Evolutionary conservation across 2,888 invertebrate species (phyloP).

Genomic region (Noctua comes): DNA sequence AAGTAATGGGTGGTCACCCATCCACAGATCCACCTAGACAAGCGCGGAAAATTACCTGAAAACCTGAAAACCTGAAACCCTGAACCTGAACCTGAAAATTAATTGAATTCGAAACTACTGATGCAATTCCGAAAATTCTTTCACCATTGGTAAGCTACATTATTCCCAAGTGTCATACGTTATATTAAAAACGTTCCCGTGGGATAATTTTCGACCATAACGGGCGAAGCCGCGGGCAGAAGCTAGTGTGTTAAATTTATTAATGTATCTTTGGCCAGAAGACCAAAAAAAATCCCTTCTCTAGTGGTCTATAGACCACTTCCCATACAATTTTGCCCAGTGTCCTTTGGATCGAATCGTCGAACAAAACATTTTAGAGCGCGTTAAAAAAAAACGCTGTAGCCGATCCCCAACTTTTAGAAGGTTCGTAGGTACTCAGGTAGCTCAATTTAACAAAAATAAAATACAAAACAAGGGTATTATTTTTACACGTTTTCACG

Average conservation of each 20-base stretch:
- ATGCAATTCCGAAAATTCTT: background rate
- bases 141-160: background rate
- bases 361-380: background rate
- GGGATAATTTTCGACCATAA: background rate
- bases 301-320: background rate
- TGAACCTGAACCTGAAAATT: too few relatives aligned
- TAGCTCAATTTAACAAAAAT: slow-evolving; percentile 39
- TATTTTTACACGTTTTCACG: slow-evolving; percentile 39
- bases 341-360: background rate
- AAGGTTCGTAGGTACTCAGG: slow-evolving; percentile 1
- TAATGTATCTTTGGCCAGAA: background rate
- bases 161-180: background rate
- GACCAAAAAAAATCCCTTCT: background rate
- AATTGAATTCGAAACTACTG: background rate
- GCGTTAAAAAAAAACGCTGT: slow-evolving; percentile 6
- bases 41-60: too few relatives aligned
- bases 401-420: slow-evolving; percentile 33
- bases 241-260: background rate
- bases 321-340: background rate
- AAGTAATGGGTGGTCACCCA: too few relatives aligned
- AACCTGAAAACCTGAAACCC: too few relatives aligned
- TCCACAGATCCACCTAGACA: too few relatives aligned
- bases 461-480: slow-evolving; percentile 47
- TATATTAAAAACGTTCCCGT: background rate
- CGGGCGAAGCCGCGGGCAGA: background rate